Percentiles rank a stretch among this genome's conserved stretches.
These are phyloP conservation scores for Melieria crassipennis DNA, from an alignment of 2,888 invertebrate species.

Conservation along the genomic window DNA sequence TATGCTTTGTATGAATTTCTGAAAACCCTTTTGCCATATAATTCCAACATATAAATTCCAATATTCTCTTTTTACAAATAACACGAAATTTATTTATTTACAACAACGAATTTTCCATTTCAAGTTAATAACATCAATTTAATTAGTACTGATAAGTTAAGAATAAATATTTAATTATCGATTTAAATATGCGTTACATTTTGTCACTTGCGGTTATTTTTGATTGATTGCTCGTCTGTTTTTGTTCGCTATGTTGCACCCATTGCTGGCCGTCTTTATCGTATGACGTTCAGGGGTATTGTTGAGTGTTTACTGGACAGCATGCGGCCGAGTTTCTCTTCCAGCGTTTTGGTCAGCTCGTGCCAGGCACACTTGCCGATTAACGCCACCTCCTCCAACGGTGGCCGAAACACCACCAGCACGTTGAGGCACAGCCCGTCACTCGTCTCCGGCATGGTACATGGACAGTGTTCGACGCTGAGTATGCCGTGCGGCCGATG, in stretches of 20 bases:
- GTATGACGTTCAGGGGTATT: conserved; percentile 83
- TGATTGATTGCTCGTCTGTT: conserved; percentile 1
- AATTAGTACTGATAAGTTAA: background rate
- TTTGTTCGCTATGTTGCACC: conserved; percentile 10
- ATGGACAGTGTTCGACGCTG: conserved; percentile 76
- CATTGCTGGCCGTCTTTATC: conserved; percentile 56
- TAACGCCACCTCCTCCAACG: conserved; percentile 86
- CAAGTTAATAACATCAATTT: conserved; percentile 1
- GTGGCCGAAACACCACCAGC: conserved; percentile 83
- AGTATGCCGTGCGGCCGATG: conserved; percentile 83
- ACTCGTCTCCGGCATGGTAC: conserved; percentile 65
- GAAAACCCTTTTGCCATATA: too few relatives aligned
- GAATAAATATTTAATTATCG: background rate
- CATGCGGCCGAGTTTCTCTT: conserved; percentile 72
- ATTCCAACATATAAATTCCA: too few relatives aligned
- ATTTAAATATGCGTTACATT: too few relatives aligned
- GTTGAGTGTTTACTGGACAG: conserved; percentile 80
- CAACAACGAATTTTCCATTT: background rate
- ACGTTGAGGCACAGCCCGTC: conserved; percentile 87
- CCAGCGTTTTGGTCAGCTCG: conserved; percentile 78
- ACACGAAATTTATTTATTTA: background rate
- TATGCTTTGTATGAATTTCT: too few relatives aligned
- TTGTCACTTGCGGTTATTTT: too few relatives aligned
- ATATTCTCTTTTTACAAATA: too few relatives aligned
- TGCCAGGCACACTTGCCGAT: conserved; percentile 93